These are phyloP conservation scores for Anser brachyrhynchus DNA, from an alignment of 2,113 vertebrate species.

Conservation along the genomic window DNA sequence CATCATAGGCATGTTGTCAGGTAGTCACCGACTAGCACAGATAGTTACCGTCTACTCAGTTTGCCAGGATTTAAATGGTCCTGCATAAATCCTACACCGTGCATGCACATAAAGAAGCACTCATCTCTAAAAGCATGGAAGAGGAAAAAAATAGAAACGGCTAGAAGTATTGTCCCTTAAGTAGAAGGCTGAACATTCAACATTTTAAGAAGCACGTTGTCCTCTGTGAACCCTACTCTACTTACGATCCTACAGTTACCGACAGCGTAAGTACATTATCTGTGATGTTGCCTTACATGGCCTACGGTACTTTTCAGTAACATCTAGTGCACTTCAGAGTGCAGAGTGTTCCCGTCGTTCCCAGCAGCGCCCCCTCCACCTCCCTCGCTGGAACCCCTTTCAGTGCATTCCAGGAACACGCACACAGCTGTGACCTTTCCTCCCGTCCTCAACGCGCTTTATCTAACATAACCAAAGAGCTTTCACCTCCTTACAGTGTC, in stretches of 20 bases:
- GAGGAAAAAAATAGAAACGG: not conserved
- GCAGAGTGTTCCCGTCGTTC: not conserved
- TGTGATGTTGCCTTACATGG: not conserved
- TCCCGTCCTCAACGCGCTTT: conserved; percentile 5
- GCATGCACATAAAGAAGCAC: not conserved
- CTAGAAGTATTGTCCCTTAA: not conserved
- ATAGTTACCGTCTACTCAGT: not conserved
- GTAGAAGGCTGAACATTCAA: not conserved
- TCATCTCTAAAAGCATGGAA: not conserved
- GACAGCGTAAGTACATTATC: not conserved
- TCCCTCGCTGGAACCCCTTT: not conserved
- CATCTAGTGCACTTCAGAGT: not conserved
- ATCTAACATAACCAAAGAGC: conserved; percentile 16
- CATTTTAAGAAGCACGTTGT: not conserved
- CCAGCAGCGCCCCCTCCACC: not conserved
- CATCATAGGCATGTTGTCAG: not conserved
- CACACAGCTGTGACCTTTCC: conserved; percentile 26
- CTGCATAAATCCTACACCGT: not conserved
- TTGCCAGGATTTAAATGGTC: not conserved
- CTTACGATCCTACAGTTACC: not conserved
- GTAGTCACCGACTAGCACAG: not conserved
- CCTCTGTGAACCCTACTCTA: not conserved
- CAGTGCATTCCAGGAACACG: conserved; percentile 37
- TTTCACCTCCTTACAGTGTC: conserved; percentile 18
- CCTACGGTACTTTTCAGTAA: not conserved